phyloP scores from a whole-genome alignment of 2,113 vertebrate genomes.

The Mixornis gularis region DNA sequence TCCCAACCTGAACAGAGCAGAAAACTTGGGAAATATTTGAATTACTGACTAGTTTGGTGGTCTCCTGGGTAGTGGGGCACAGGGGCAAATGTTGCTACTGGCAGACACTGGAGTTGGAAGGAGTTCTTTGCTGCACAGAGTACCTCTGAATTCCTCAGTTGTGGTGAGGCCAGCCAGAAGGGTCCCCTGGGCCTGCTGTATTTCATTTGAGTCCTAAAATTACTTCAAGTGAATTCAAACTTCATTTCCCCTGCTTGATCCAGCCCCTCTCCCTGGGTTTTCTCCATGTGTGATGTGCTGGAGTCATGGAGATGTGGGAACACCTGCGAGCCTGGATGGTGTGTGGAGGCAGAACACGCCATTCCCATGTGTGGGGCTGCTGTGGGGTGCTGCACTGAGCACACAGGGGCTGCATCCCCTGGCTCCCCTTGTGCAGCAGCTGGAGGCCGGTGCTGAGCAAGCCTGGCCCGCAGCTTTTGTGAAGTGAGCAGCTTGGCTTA shows the following conservation, averaged over 20 bases:
- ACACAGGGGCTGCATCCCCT: accelerated
- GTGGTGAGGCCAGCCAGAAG: too few species aligned
- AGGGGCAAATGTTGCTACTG: neutral
- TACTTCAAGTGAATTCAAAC: neutral
- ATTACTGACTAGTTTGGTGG: neutral
- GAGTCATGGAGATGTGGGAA: accelerated
- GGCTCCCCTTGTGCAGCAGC: neutral
- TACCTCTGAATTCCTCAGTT: neutral
- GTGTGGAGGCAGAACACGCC: neutral
- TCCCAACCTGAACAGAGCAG: neutral
- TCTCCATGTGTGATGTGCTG: neutral
- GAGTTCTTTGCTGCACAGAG: neutral
- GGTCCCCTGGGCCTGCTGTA: accelerated
- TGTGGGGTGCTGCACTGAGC: neutral
- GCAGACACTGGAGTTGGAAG: neutral
- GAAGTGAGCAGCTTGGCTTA: neutral
- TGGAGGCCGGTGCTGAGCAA: neutral
- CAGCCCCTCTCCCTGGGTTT: neutral
- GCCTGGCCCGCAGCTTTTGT: neutral
- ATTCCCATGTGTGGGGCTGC: neutral
- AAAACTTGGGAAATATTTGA: neutral
- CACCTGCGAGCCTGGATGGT: neutral
- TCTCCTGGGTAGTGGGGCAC: neutral
- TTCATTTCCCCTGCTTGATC: neutral
- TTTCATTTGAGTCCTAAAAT: neutral